A percentile compares a stretch with the other conserved stretches of the same genome.
Evolutionary conservation across 2,113 vertebrate species (phyloP).

Genomic region (Xenopus laevis): DNA sequence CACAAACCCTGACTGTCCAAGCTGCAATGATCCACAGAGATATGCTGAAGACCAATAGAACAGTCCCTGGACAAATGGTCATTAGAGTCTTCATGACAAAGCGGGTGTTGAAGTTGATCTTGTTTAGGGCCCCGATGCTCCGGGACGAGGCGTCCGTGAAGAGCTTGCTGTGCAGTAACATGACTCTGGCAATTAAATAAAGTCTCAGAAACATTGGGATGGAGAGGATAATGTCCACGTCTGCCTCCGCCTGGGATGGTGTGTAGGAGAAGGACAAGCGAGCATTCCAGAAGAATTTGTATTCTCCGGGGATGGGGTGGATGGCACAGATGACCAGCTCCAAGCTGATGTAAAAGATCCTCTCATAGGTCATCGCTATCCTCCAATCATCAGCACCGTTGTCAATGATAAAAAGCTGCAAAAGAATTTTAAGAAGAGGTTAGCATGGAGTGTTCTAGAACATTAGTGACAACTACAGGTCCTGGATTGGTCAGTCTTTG

Average conservation of each 20-base stretch:
- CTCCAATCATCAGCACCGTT: slow-evolving; percentile 97
- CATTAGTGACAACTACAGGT: no score
- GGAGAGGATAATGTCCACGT: slow-evolving; percentile 96
- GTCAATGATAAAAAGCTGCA: slow-evolving; percentile 94
- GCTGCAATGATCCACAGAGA: slow-evolving; percentile 98
- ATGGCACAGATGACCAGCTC: slow-evolving; percentile 97
- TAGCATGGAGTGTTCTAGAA: slow-evolving; percentile 6
- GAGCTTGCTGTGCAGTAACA: slow-evolving; percentile 97
- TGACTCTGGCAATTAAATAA: slow-evolving; percentile 95
- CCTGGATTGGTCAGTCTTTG: no score
- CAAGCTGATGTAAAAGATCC: slow-evolving; percentile 90
- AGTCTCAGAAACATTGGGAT: slow-evolving; percentile 98
- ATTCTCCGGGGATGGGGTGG: slow-evolving; percentile 92
- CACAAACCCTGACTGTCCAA: slow-evolving; percentile 95
- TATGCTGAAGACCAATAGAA: slow-evolving; percentile 98
- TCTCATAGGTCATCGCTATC: slow-evolving; percentile 95
- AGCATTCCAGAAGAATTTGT: slow-evolving; percentile 94
- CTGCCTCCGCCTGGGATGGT: slow-evolving; percentile 85
- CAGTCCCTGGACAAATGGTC: slow-evolving; percentile 96
- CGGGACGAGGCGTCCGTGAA: slow-evolving; percentile 79
- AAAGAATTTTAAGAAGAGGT: accelerated
- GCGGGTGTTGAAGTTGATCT: slow-evolving; percentile 98
- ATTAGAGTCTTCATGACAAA: slow-evolving; percentile 99
- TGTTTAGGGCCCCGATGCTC: slow-evolving; percentile 71
- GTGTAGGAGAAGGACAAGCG: slow-evolving; percentile 93